Evolutionary conservation across 2,113 vertebrate species (phyloP).

Genomic region (Bos indicus): DNA sequence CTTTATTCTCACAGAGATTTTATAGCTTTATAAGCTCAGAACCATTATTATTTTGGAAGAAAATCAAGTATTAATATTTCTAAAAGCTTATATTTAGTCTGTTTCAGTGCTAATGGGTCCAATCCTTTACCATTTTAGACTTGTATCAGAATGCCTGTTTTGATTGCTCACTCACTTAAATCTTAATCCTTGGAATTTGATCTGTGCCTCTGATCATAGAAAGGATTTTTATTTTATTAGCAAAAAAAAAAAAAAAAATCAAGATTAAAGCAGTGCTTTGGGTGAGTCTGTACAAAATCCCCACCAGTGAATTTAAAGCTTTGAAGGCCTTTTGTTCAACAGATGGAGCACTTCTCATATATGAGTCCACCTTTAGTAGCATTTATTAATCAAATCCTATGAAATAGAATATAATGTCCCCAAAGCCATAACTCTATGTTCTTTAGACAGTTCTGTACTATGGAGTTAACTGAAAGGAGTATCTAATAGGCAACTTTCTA

Average conservation of each 20-base stretch:
- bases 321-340: slow-evolving; percentile 14
- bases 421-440: slow-evolving; percentile 54
- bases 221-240: slow-evolving; percentile 43
- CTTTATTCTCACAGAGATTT: background rate
- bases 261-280: slow-evolving; percentile 24
- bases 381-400: slow-evolving; percentile 64
- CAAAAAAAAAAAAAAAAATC: background rate
- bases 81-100: background rate
- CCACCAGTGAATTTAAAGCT: background rate
- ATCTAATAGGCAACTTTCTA: slow-evolving; percentile 43
- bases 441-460: slow-evolving; percentile 68
- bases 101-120: background rate
- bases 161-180: background rate
- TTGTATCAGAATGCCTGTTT: background rate
- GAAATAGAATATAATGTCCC: slow-evolving; percentile 39
- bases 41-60: background rate
- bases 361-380: background rate
- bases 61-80: slow-evolving; percentile 25
- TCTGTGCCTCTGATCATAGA: slow-evolving; percentile 21
- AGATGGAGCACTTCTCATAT: slow-evolving; percentile 14
- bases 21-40: background rate
- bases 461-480: slow-evolving; percentile 64
- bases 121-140: slow-evolving; percentile 1
- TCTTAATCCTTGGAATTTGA: slow-evolving; percentile 40
- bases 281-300: background rate